Evolutionary conservation across 2,113 vertebrate species (phyloP).

Genomic region (Vireo altiloquus): DNA sequence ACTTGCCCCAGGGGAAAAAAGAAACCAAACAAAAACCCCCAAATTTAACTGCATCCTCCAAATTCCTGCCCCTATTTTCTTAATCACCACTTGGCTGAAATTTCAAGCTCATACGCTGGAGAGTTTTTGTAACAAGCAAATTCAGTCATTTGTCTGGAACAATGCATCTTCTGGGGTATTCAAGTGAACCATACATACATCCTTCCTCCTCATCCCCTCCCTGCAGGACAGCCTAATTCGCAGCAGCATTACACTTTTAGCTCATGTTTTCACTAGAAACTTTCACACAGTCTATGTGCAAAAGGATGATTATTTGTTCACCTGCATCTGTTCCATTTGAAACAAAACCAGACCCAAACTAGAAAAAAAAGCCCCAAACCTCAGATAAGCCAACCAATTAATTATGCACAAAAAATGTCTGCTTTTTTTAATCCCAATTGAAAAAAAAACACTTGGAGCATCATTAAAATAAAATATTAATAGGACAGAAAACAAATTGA

Average conservation of each 20-base stretch:
- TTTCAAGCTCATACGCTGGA: fast-evolving
- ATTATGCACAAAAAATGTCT: neutral
- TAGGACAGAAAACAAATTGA: neutral
- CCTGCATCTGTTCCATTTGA: neutral
- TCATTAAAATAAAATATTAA: neutral
- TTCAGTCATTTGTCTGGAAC: neutral
- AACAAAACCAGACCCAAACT: neutral
- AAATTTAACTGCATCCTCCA: neutral
- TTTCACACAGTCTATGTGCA: neutral
- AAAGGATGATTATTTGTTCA: neutral
- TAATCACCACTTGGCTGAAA: neutral
- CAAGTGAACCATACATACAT: neutral
- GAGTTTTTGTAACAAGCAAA: neutral
- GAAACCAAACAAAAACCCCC: neutral
- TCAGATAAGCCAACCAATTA: neutral
- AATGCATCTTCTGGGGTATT: neutral
- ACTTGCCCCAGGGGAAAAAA: neutral
- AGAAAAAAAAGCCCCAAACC: neutral
- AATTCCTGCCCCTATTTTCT: neutral
- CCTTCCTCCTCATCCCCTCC: neutral
- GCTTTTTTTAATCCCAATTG: fast-evolving
- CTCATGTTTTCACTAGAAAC: neutral
- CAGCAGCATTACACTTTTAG: neutral
- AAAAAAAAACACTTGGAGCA: neutral
- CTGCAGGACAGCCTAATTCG: neutral